phyloP scores from a whole-genome alignment of 92 coral and sea anemone genomes.

The Pocillopora meandrina region DNA sequence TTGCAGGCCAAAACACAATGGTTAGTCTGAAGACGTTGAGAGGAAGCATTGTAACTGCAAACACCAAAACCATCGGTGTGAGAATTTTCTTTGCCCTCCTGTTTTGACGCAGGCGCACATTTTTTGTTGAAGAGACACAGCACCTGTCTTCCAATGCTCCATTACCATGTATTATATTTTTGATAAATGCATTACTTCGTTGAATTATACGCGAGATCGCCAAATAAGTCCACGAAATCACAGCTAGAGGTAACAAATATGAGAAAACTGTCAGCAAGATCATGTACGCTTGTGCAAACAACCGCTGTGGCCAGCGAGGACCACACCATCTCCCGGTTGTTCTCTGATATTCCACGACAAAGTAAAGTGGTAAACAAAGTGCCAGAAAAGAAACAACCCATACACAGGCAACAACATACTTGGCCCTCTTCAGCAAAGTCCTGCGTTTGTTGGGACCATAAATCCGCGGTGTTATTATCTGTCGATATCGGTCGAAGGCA shows the following conservation, averaged over 20 bases:
- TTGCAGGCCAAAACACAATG: background rate
- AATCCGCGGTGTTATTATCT: background rate
- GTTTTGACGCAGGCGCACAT: constrained; percentile 37
- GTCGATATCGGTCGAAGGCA: constrained; percentile 22
- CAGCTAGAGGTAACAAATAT: constrained; percentile 14
- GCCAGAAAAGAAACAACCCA: constrained; percentile 26
- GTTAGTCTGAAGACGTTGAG: constrained; percentile 3
- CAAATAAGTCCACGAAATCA: constrained; percentile 20
- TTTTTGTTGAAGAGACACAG: background rate
- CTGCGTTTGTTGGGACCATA: background rate
- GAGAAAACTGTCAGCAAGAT: constrained; percentile 11
- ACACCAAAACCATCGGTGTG: constrained; percentile 29
- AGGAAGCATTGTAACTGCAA: constrained; percentile 49
- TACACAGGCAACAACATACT: constrained; percentile 7
- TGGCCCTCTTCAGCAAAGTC: background rate
- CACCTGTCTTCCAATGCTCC: background rate
- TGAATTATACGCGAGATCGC: constrained; percentile 26
- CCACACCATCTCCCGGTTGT: constrained; percentile 5
- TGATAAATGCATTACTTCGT: constrained; percentile 12
- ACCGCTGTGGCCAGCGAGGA: background rate
- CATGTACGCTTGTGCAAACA: background rate
- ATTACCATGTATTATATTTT: background rate
- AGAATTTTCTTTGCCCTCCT: constrained; percentile 42
- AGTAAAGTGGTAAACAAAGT: constrained; percentile 26
- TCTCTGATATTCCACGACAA: constrained; percentile 20